Evolutionary conservation across 2,797 vertebrate species (phyloP), one percentile per base, ranked within the genome.

Genomic region (Megalops cyprinoides): DNA sequence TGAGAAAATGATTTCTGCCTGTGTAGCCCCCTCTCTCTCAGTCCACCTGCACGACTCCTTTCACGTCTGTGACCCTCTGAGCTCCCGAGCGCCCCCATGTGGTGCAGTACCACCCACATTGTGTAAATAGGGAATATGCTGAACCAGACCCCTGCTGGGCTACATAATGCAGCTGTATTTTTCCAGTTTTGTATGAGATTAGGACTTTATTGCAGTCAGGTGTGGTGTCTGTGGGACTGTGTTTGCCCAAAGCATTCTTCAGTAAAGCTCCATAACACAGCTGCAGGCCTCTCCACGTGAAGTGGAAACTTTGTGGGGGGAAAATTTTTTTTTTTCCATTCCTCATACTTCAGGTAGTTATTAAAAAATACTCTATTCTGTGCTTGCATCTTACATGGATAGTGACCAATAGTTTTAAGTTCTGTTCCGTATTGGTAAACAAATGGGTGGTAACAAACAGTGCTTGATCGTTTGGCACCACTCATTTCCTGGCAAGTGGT

Each of bases 191-290:
- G 69, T 37, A 37, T 15, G 34, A 39, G 42, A 28, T 73, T 15
- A 18, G 39, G n/a, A 0, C 23, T 2, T 67, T 73, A 23, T 46
- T 14, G 25, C 23, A 42, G 69, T 73, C 20, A 39, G 39, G 18
- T 34, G 3, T 23, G 23, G 8, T 73, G 69, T 73, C 23, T 25
- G 65, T 15, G 37, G 20, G n/a, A 12, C 20, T 48, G 39, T 44
- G 39, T 73, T 73, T 73, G 62, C 23, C 46, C 3, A 8, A n/a
- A 71, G 46, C 39, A 73, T 67, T 67, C 62, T 20, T 14, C 8
- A 46, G 69, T 20, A 48, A 44, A 73, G 42, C 39, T 44, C 20
- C 69, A 46, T 46, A 73, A 42, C 69, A 73, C 69, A 73, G 69
- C 69, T 44, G 69, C 42, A 6, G 62, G 62, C 31, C 62, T 67